Conservation (phyloP, 1,140 invertebrate genomes). For the Musca vetustissima region DNA sequence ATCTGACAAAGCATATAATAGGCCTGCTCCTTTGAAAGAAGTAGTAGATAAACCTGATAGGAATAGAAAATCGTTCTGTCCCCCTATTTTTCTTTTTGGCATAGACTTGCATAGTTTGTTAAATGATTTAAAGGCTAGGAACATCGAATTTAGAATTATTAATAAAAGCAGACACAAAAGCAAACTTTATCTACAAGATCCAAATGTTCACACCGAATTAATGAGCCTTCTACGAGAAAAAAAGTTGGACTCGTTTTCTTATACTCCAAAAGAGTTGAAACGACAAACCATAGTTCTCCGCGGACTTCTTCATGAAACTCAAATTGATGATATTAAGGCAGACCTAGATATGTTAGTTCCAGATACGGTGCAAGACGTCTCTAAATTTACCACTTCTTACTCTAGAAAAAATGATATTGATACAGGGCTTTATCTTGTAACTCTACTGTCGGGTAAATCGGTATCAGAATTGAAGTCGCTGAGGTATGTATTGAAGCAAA, state of each 20-base stretch:
- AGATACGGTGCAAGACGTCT: background rate
- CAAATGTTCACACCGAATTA: background rate
- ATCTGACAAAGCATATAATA: too few species aligned
- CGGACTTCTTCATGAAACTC: background rate
- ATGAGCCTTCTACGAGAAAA: background rate
- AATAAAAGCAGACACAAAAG: background rate
- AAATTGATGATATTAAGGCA: background rate
- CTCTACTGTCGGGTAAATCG: background rate
- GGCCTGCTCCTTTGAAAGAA: too few species aligned
- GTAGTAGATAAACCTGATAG: too few species aligned
- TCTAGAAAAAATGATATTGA: background rate
- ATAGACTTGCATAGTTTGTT: background rate
- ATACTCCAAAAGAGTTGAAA: background rate
- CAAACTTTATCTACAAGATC: constrained; percentile 6
- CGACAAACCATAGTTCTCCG: background rate
- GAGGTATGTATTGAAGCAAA: background rate
- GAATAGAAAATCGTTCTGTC: too few species aligned
- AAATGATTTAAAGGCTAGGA: background rate
- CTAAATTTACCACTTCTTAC: background rate
- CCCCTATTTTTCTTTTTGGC: background rate
- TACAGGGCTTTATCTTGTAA: background rate
- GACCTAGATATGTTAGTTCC: background rate
- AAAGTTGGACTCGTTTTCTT: background rate
- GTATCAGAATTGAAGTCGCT: background rate
- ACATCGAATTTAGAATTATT: background rate